Base-by-base conservation (phyloP, 2,888 invertebrate genomes). In the Nasonovia ribisnigri region DNA sequence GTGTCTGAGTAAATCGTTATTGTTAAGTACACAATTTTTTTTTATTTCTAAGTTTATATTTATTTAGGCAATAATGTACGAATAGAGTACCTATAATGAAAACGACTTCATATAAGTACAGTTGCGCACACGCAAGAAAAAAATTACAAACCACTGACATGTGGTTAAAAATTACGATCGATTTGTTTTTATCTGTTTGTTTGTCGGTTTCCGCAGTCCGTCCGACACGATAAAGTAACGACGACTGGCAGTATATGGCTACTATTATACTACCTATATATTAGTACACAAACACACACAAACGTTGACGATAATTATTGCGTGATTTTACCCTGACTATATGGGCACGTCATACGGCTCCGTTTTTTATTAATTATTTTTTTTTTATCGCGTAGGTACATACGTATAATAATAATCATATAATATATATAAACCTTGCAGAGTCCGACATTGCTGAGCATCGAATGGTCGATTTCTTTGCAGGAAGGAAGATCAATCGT, bases 161-260 rank as follows among this genome's bases (percentile, higher is more conserved):
- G 67, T 20, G 67, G 20, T 29, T 91, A 77, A 90, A 91, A 91
- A 91, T 84, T 42, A 84, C 91, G 84, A 84, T 84, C 84, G 42
- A 91, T 91, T 91, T 84, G 42, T 51, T 92, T 92, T 92, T 92
- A 92, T 92, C 88, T 67, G 42, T 92, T 88, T 77, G 88, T 92
- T 92, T 92, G 92, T 92, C 87, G 92, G 92, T 51, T 92, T 60
- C 26, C 36, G n/a, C 92, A 11, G 77, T 67, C 46, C 57, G 26
- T 24, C 36, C 86, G 26, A n/a, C 43, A 54, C 42, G 42, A 60
- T 60, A 46, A n/a, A 67, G 10, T 67, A 11, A 43, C 84, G 24
- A 67, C 29, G 26, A 20, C 36, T n/a, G 2, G n/a, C 67, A 67
- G n/a, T 67, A 16, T 67, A 67, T n/a, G 36, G 67, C 16, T 36